Percentiles rank a stretch among this genome's conserved stretches.
Evolutionary conservation across 1,140 invertebrate genomes (phyloP).

Genomic region (Aricia agestis): DNA sequence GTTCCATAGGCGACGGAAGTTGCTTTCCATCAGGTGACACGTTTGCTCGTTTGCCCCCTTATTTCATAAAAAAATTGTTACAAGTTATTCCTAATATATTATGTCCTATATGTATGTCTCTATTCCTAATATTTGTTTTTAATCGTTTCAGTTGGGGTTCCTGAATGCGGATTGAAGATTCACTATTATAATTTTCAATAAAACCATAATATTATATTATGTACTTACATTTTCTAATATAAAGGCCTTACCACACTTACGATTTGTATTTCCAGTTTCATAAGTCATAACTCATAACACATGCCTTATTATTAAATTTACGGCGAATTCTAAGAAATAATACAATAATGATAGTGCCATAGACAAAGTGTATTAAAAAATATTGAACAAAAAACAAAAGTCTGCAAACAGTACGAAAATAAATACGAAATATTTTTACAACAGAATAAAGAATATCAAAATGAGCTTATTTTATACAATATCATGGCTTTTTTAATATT

Average conservation of each 20-base stretch:
- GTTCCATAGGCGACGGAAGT: too few species aligned
- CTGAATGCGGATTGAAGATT: neutral
- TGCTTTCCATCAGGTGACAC: too few species aligned
- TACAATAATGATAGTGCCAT: neutral
- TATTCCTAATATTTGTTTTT: conserved; percentile 8
- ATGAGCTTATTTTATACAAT: neutral
- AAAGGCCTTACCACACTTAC: too few species aligned
- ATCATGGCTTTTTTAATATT: neutral
- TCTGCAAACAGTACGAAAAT: neutral
- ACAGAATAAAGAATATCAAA: neutral
- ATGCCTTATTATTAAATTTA: too few species aligned
- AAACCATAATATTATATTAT: too few species aligned
- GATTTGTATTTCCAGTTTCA: too few species aligned
- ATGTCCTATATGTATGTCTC: too few species aligned
- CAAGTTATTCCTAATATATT: too few species aligned
- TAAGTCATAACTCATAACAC: too few species aligned
- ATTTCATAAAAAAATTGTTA: too few species aligned
- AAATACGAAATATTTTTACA: neutral
- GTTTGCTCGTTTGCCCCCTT: too few species aligned
- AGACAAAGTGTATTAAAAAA: neutral
- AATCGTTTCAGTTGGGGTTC: conserved; percentile 13
- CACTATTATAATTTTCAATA: neutral
- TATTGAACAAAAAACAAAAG: neutral
- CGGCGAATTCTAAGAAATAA: neutral
- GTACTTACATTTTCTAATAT: neutral